Base-by-base conservation (phyloP, 2,888 invertebrate genomes). In the Tortrix viridana region DNA sequence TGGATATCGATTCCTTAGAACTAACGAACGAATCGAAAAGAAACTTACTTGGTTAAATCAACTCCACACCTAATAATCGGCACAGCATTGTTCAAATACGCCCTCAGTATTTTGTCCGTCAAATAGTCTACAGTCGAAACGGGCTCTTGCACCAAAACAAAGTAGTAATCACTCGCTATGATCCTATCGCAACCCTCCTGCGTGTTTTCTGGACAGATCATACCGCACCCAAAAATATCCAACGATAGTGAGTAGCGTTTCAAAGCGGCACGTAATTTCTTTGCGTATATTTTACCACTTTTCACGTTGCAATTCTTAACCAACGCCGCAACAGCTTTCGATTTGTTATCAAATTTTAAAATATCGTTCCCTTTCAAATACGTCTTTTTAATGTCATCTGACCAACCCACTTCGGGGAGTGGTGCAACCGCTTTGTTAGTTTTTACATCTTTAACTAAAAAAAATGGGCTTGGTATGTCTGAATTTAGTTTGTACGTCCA, bases 251-350 rank as follows among this genome's bases (percentile, higher is more conserved):
- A 41, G 16, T n/a, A 16, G n/a, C 1, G 14, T 16, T 16, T 41
- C 3, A 41, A 16, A n/a, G 41, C 41, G 5, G 4, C 6, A n/a
- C 41, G 41, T n/a, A 41, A 41, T 16, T 41, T 41, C 16, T 6
- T 41, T 14, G 41, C 41, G 41, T 41, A 41, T n/a, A 41, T 41
- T 41, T 41, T 41, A n/a, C 41, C 41, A 5, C n/a, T n/a, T 41
- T 41, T 41, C 16, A 16, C 41, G 6, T 41, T 41, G 41, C 41
- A 41, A 41, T 16, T 41, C 14, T 41, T 41, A 16, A 41, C 41
- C 5, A 41, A n/a, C 1, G 41, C 41, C 41, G 41, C 41, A 16
- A 41, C 41, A 41, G 41, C 41, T 41, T 41, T 41, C 6, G 14
- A n/a, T 16, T 41, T 41, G 1, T 5, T 1, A 3, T 41, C 3